Evolutionary conservation across 2,888 invertebrate species (phyloP), one percentile per base, ranked within the genome.

Genomic region (Cheilosia scutellata): DNA sequence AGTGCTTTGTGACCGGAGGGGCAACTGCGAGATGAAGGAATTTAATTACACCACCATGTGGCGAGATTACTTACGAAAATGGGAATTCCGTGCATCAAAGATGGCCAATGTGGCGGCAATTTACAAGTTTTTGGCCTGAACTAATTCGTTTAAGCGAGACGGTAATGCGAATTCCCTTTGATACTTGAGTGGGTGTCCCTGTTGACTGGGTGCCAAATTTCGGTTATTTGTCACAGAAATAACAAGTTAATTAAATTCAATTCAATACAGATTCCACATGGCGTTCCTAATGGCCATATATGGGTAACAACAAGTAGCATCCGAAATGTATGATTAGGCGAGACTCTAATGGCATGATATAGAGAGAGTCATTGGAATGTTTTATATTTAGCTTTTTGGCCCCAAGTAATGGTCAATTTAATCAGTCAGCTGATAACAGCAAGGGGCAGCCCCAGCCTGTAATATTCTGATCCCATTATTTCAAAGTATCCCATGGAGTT

Each of bases 41-140:
- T 84, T 71, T 49, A 60, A 84, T 84, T 84, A 80, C 60, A 33
- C 71, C 44, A 75, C 62, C 84, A 84, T 80, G 80, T 71, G 75
- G 84, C 65, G 84, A 80, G 71, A 80, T 76, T 84, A 63, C 33
- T 75, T 68, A 66, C 60, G 75, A 76, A 80, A 80, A 75, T 84
- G 53, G 33, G 65, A 75, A 71, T 84, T 53, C 31, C 55, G 29
- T 74, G 63, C 70, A 62, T 72, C 83, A 72, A 72, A 79, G 58
- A 74, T 70, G 74, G 53, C 20, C 60, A 53, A 44, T 65, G 51
- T 40, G 55, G 25, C 53, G 40, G 63, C 71, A 77, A 47, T 60
- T 75, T 51, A 53, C 44, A 33, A 29, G 9, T 66, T 76, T 65
- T 7, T 31, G 63, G 58, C 20, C 44, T 53, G 16, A 29, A 65